Conservation (phyloP, 2,113 vertebrate genomes). For the Axis porcinus region DNA sequence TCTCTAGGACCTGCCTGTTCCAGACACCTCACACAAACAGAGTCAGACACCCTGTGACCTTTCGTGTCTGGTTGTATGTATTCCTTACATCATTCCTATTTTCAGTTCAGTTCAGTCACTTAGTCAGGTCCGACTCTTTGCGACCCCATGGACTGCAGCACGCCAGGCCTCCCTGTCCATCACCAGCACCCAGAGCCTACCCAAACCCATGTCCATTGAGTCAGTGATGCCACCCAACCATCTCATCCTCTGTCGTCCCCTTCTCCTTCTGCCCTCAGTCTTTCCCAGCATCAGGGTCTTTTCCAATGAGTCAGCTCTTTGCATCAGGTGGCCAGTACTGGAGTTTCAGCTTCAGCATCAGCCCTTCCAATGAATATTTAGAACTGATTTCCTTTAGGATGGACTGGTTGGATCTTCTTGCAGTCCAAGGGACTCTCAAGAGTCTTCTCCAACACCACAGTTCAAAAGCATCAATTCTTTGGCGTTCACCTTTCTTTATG, state of each 20-base stretch:
- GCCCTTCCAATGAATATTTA: neutral
- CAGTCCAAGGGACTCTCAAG: neutral
- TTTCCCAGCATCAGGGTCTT: neutral
- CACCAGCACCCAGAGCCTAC: neutral
- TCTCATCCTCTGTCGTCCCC: neutral
- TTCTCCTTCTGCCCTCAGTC: neutral
- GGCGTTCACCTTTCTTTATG: neutral
- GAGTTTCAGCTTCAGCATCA: neutral
- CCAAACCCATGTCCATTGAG: neutral
- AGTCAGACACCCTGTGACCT: neutral
- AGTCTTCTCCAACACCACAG: neutral
- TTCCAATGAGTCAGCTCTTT: neutral
- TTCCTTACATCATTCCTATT: neutral
- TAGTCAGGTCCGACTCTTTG: neutral
- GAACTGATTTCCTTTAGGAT: neutral
- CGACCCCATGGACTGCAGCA: neutral
- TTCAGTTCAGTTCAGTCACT: neutral
- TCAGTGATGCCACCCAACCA: neutral
- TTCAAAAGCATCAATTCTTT: neutral
- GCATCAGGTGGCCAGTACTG: neutral
- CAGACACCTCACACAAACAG: neutral
- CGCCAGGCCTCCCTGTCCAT: neutral
- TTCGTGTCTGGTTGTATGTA: neutral
- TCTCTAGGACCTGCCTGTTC: neutral
- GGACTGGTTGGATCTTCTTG: neutral